Conservation (phyloP, 2,113 vertebrate genomes). For the Varanus salvator region DNA sequence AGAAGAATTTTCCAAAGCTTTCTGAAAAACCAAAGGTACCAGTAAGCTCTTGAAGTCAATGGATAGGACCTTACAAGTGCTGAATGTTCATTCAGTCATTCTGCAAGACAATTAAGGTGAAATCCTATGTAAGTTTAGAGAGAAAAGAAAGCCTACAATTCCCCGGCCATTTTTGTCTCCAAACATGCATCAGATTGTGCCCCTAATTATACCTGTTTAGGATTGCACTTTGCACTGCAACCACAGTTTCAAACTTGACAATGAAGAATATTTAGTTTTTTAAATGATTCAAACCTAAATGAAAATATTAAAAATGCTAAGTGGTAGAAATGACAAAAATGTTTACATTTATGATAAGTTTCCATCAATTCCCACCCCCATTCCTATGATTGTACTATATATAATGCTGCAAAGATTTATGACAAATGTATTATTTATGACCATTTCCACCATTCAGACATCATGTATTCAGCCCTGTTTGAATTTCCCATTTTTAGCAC, state of each 20-base stretch:
- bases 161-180: too few species aligned
- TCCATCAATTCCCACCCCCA: not conserved
- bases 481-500: not conserved
- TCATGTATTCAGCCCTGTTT: not conserved
- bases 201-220: not conserved
- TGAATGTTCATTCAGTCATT: not conserved
- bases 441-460: not conserved
- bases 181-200: not conserved
- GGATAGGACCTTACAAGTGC: not conserved
- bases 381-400: not conserved
- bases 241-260: not conserved
- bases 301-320: not conserved
- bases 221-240: not conserved
- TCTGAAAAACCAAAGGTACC: not conserved
- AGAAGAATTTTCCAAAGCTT: not conserved
- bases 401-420: not conserved
- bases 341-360: not conserved
- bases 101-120: not conserved
- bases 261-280: not conserved
- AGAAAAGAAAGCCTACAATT: too few species aligned
- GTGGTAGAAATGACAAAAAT: not conserved
- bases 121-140: too few species aligned
- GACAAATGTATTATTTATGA: not conserved
- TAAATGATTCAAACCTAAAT: not conserved
- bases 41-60: not conserved